Percentiles rank a stretch among this genome's conserved stretches.
Evolutionary conservation across 2,113 vertebrate genomes (phyloP).

Genomic region (Tachuris rubrigastra): DNA sequence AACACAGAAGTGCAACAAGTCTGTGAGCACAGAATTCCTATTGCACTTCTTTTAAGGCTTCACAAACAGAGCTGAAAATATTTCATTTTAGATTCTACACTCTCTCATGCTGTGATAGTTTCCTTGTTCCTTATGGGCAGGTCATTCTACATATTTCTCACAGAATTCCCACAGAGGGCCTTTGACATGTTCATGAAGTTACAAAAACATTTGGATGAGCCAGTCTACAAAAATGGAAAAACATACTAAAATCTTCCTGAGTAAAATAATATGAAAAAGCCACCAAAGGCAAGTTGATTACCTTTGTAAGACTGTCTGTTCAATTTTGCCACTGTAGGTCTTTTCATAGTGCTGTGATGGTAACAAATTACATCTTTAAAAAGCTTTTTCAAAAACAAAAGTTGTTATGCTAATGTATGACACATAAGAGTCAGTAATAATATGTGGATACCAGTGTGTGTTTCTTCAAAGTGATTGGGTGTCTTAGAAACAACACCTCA

Average conservation of each 20-base stretch:
- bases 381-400: slow-evolving; percentile 6
- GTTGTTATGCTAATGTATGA: not conserved
- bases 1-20: not conserved
- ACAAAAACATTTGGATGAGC: slow-evolving; percentile 76
- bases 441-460: not conserved
- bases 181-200: slow-evolving; percentile 72
- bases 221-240: slow-evolving; percentile 61
- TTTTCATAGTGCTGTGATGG: not conserved
- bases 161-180: slow-evolving; percentile 78
- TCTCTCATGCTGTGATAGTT: slow-evolving; percentile 76
- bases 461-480: slow-evolving; percentile 17
- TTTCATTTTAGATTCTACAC: slow-evolving; percentile 68
- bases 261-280: slow-evolving; percentile 59
- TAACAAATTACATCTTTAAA: not conserved
- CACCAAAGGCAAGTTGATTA: slow-evolving; percentile 35
- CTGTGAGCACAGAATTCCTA: slow-evolving; percentile 21
- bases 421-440: not conserved
- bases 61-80: slow-evolving; percentile 57
- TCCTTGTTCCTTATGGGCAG: slow-evolving; percentile 71
- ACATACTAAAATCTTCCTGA: slow-evolving; percentile 55
- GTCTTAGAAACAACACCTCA: not conserved
- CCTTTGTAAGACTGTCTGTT: slow-evolving; percentile 30
- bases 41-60: slow-evolving; percentile 39
- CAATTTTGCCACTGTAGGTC: not conserved
- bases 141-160: slow-evolving; percentile 78